Conservation (phyloP, 2,797 vertebrate genomes). For the Eulemur rubriventer region DNA sequence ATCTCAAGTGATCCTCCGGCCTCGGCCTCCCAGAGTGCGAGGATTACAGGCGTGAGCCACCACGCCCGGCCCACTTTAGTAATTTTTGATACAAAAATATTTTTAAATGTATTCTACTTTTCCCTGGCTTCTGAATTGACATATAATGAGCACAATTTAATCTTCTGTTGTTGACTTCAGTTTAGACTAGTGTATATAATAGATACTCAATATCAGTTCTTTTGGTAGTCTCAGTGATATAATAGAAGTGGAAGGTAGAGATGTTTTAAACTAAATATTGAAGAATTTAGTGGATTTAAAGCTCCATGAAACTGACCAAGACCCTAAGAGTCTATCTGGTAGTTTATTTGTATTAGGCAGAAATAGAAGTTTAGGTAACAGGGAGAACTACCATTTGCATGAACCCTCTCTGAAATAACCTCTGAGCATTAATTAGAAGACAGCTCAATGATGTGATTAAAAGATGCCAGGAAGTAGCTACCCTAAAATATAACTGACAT, state of each 20-base stretch:
- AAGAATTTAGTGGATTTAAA: constrained; percentile 11
- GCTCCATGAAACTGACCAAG: background rate
- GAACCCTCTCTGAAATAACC: constrained; percentile 28
- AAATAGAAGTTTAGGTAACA: background rate
- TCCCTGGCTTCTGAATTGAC: constrained; percentile 29
- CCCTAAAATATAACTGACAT: constrained; percentile 56
- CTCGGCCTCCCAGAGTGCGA: no score
- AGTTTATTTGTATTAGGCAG: background rate
- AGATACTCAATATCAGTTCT: background rate
- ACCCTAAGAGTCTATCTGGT: background rate
- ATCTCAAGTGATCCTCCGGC: no score
- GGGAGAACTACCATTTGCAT: constrained; percentile 13
- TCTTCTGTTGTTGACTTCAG: background rate
- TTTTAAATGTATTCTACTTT: constrained; percentile 23
- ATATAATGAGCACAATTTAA: constrained; percentile 15
- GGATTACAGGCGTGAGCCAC: no score
- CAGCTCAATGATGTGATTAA: constrained; percentile 59
- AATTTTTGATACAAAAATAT: constrained; percentile 14
- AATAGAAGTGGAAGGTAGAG: background rate
- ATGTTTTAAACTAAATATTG: constrained; percentile 19
- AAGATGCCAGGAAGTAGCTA: constrained; percentile 61
- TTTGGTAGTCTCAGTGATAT: constrained; percentile 1
- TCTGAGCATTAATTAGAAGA: constrained; percentile 66
- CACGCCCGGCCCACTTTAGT: background rate
- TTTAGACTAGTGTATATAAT: background rate